Evolutionary conservation across 2,888 invertebrate species (phyloP).

Genomic region (Cheiracanthium punctorium): DNA sequence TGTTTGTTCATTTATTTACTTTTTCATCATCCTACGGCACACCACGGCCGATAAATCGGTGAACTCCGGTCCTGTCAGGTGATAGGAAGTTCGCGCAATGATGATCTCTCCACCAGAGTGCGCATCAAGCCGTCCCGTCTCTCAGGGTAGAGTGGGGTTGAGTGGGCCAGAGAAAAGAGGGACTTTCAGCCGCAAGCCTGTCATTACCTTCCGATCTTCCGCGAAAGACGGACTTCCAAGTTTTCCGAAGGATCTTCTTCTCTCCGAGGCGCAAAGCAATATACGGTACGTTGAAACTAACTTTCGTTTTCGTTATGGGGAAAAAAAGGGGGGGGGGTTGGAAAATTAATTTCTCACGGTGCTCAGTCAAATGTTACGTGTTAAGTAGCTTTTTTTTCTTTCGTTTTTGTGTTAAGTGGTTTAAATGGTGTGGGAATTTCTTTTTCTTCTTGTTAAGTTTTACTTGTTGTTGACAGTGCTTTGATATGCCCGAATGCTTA

Average conservation of each 20-base stretch:
- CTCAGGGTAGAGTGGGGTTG: not conserved
- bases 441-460: too few species aligned
- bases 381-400: too few species aligned
- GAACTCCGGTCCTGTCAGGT: not conserved
- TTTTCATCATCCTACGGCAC: not conserved
- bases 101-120: not conserved
- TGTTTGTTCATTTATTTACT: too few species aligned
- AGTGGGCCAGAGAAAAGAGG: slow-evolving; percentile 2
- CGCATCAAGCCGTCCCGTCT: not conserved
- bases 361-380: too few species aligned
- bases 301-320: not conserved
- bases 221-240: not conserved
- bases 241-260: not conserved
- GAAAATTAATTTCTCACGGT: too few species aligned
- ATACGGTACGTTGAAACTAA: not conserved
- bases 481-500: too few species aligned
- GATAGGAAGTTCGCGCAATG: not conserved
- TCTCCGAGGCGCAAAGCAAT: not conserved
- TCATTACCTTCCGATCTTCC: slow-evolving; percentile 1
- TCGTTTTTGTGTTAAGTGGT: too few species aligned
- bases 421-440: too few species aligned
- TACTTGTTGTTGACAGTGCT: too few species aligned
- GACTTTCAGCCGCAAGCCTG: not conserved
- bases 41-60: not conserved
- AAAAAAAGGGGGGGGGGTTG: too few species aligned